phyloP scores from a whole-genome alignment of 92 coral and sea anemone genomes.

The Metridium senile region DNA sequence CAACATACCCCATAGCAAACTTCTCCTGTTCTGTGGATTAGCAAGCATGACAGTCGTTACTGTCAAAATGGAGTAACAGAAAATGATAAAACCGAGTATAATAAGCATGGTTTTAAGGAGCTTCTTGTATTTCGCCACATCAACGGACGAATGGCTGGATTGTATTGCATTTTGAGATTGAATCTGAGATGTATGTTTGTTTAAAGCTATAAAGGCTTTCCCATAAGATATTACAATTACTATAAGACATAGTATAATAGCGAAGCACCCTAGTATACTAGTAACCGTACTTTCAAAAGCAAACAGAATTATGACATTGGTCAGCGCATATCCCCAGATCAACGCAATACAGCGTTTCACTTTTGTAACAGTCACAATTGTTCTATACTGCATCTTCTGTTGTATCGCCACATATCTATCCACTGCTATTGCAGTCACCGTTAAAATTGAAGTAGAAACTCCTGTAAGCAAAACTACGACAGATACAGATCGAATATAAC shows the following conservation, averaged over 20 bases:
- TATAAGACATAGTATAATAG: background rate
- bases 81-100: background rate
- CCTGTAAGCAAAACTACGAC: background rate
- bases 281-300: too few relatives aligned
- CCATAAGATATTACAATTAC: background rate
- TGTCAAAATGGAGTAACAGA: constrained; percentile 11
- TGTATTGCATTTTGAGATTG: background rate
- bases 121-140: constrained; percentile 25
- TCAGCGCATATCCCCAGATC: background rate
- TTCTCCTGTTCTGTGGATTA: background rate
- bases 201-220: constrained; percentile 8
- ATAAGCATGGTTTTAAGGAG: constrained; percentile 22
- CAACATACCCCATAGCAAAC: constrained; percentile 2
- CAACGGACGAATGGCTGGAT: constrained; percentile 8
- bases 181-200: constrained; percentile 16
- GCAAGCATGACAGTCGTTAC: background rate
- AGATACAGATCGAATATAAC: background rate
- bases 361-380: constrained; percentile 3
- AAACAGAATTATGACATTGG: too few relatives aligned
- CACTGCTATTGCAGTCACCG: constrained; percentile 3
- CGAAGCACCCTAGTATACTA: constrained; percentile 1
- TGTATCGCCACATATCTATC: constrained; percentile 27
- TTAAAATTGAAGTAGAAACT: background rate
- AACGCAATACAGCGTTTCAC: background rate
- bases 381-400: constrained; percentile 4